Conservation (phyloP, 30 jellyfish, hydroid and myxozoan species). For the Haliclystus octoradiatus region DNA sequence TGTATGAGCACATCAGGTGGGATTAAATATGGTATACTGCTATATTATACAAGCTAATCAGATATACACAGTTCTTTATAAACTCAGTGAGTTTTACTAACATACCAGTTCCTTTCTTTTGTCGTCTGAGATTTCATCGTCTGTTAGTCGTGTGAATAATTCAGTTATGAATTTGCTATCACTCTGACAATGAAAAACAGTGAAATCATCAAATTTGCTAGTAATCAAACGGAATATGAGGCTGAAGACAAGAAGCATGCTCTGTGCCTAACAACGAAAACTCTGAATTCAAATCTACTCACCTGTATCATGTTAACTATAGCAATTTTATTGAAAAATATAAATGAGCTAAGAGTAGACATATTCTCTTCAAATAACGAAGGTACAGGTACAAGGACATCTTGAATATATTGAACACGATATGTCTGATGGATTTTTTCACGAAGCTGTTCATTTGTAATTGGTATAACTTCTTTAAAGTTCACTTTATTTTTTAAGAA, state of each 20-base stretch:
- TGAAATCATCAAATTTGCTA: not conserved
- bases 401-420: constrained; percentile 89
- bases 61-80: too few species aligned
- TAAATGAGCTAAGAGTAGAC: constrained; percentile 86
- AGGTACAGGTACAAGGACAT: constrained; percentile 88
- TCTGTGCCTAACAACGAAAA: too few species aligned
- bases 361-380: constrained; percentile 84
- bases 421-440: constrained; percentile 71
- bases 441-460: constrained; percentile 61
- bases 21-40: too few species aligned
- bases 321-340: constrained; percentile 78
- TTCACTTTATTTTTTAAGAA: constrained; percentile 51
- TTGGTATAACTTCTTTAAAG: constrained; percentile 85
- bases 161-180: constrained; percentile 72
- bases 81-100: too few species aligned
- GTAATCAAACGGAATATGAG: not conserved
- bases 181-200: constrained; percentile 29
- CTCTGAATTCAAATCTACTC: too few species aligned
- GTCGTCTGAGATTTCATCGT: constrained; percentile 75
- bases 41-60: too few species aligned
- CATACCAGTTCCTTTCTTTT: constrained; percentile 74
- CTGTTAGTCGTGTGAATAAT: constrained; percentile 60
- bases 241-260: not conserved
- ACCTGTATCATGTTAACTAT: constrained; percentile 89
- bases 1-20: too few species aligned